Percentiles rank a stretch among this genome's conserved stretches.
phyloP scores from a whole-genome alignment of 2,113 vertebrate species.

The Muntiacus reevesi region DNA sequence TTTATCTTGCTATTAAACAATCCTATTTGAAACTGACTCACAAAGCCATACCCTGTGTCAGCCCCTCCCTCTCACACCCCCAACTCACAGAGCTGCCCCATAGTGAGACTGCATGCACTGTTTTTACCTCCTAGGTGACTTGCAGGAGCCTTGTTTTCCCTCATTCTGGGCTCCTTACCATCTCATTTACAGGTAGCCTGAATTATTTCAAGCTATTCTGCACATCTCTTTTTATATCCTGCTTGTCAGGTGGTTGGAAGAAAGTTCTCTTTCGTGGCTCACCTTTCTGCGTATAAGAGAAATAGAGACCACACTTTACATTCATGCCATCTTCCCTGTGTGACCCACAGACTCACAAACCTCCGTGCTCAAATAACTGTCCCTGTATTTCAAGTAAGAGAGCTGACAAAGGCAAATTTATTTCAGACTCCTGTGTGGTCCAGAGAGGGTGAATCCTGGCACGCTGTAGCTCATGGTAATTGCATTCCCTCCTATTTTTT shows the following conservation, averaged over 20 bases:
- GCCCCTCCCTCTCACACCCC: no score
- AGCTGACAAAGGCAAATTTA: constrained; percentile 69
- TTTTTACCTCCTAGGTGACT: not conserved
- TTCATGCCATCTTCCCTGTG: constrained; percentile 28
- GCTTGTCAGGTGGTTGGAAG: constrained; percentile 62
- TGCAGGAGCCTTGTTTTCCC: constrained; percentile 36
- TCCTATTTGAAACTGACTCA: not conserved
- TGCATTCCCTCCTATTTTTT: constrained; percentile 21
- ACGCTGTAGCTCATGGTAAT: constrained; percentile 67
- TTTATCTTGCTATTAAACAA: constrained; percentile 42
- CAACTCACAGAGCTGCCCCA: not conserved
- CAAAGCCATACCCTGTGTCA: not conserved
- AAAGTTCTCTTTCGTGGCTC: constrained; percentile 46
- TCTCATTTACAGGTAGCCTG: constrained; percentile 76
- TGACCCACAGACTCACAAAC: constrained; percentile 4
- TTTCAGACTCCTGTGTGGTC: constrained; percentile 63
- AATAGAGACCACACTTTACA: constrained; percentile 41
- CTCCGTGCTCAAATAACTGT: constrained; percentile 53
- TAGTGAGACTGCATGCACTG: not conserved
- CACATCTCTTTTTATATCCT: constrained; percentile 74
- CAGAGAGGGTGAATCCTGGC: constrained; percentile 68
- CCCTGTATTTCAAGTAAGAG: constrained; percentile 65
- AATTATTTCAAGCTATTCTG: constrained; percentile 70
- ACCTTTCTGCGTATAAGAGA: constrained; percentile 56
- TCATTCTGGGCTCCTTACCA: constrained; percentile 50